Conservation (phyloP, 2,888 invertebrate species). For the Synergus itoensis region DNA sequence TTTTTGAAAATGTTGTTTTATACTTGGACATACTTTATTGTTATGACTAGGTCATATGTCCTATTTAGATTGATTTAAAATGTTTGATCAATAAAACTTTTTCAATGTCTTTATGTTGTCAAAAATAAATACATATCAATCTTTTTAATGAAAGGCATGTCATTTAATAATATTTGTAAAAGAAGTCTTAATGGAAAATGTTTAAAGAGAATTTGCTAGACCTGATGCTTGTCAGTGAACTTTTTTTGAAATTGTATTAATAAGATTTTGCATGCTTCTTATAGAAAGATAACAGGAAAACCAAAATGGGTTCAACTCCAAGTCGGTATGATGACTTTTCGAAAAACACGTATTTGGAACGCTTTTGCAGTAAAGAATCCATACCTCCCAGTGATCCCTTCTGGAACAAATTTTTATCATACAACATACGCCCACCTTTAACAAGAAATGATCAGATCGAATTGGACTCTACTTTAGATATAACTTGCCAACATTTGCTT, state of each 20-base stretch:
- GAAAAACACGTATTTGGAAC: slow-evolving; percentile 88
- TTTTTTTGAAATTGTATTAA: neutral
- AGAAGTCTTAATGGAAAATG: neutral
- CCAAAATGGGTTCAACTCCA: slow-evolving; percentile 88
- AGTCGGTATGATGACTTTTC: slow-evolving; percentile 90
- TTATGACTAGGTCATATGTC: neutral
- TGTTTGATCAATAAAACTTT: neutral
- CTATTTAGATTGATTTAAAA: neutral
- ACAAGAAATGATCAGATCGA: slow-evolving; percentile 82
- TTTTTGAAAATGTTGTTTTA: neutral
- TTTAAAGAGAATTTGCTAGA: neutral
- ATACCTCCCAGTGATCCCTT: slow-evolving; percentile 93
- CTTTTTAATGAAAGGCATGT: neutral
- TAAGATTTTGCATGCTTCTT: neutral
- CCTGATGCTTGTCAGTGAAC: neutral
- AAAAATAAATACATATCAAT: neutral
- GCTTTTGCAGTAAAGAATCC: slow-evolving; percentile 88
- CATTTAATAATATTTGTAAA: neutral
- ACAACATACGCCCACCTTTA: slow-evolving; percentile 90
- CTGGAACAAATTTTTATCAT: slow-evolving; percentile 96
- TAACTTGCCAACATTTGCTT: slow-evolving; percentile 86
- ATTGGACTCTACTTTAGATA: slow-evolving; percentile 89
- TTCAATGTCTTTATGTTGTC: neutral
- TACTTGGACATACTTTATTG: no score
- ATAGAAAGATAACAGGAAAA: neutral